phyloP scores from a whole-genome alignment of 1,140 invertebrate genomes.

The Nasonia vitripennis region DNA sequence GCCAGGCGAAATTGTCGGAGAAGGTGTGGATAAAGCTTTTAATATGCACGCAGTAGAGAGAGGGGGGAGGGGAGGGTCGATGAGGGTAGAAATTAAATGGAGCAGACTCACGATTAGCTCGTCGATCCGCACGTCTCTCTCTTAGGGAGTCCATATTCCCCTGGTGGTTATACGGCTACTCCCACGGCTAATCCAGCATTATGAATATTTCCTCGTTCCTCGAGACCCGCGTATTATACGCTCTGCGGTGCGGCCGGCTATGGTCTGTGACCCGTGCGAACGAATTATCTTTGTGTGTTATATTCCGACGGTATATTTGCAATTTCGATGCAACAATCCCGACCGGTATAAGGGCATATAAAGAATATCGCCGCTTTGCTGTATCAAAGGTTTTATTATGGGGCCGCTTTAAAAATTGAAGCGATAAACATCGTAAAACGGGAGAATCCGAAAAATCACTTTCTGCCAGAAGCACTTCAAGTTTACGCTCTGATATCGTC shows the following conservation, averaged over 20 bases:
- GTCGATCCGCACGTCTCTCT: conserved; percentile 53
- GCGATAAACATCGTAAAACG: neutral
- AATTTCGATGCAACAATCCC: neutral
- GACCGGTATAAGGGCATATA: neutral
- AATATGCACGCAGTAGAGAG: conserved; percentile 45
- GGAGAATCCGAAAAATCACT: neutral
- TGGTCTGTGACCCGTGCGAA: neutral
- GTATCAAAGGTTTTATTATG: neutral
- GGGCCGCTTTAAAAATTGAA: neutral
- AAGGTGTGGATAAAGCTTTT: conserved; percentile 41
- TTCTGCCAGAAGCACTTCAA: neutral
- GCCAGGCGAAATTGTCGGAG: neutral
- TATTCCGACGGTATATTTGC: neutral
- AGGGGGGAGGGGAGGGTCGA: conserved; percentile 30
- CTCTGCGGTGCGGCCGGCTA: conserved; percentile 6
- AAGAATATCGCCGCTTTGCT: neutral
- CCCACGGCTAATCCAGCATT: conserved; percentile 60
- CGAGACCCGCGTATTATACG: neutral
- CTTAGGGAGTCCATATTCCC: conserved; percentile 43
- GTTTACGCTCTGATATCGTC: neutral
- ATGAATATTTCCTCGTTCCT: conserved; percentile 61
- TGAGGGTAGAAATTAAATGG: conserved; percentile 56
- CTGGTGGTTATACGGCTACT: conserved; percentile 45
- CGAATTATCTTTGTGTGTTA: neutral
- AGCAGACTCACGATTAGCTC: conserved; percentile 59